These are phyloP conservation scores for Tricholaema leucomelas DNA, from an alignment of 2,113 vertebrate genomes.

Conservation along the genomic window DNA sequence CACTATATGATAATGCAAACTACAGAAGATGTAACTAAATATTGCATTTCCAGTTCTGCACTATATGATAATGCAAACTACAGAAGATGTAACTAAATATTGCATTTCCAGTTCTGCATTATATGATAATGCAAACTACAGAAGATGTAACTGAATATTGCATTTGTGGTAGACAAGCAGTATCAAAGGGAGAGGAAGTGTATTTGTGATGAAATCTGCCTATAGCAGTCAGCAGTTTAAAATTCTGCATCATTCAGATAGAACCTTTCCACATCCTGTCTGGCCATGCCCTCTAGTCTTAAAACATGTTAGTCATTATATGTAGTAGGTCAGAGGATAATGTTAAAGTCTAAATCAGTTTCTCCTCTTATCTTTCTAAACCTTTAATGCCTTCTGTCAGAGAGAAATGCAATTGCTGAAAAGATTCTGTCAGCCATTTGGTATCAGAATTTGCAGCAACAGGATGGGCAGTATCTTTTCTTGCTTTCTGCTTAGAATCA, in stretches of 20 bases:
- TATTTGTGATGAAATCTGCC: neutral
- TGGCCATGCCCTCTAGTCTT: neutral
- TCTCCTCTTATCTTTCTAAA: neutral
- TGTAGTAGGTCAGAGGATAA: conserved; percentile 17
- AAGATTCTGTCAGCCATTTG: neutral
- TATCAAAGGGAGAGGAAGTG: neutral
- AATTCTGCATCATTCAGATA: neutral
- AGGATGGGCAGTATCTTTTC: neutral
- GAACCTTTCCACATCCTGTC: conserved; percentile 20
- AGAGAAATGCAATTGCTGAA: neutral
- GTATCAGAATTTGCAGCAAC: neutral
- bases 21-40: too few species aligned
- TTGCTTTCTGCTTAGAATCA: neutral
- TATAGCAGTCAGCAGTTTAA: neutral
- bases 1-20: too few species aligned
- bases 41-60: too few species aligned
- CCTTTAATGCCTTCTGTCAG: neutral
- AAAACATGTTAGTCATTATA: neutral
- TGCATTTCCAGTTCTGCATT: neutral
- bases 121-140: neutral
- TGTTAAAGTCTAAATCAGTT: conserved; percentile 23
- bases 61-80: too few species aligned
- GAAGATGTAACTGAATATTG: neutral
- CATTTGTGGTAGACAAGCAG: neutral
- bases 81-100: too few species aligned